Evolutionary conservation across 2,113 vertebrate species (phyloP).

Genomic region (Columbina picui): DNA sequence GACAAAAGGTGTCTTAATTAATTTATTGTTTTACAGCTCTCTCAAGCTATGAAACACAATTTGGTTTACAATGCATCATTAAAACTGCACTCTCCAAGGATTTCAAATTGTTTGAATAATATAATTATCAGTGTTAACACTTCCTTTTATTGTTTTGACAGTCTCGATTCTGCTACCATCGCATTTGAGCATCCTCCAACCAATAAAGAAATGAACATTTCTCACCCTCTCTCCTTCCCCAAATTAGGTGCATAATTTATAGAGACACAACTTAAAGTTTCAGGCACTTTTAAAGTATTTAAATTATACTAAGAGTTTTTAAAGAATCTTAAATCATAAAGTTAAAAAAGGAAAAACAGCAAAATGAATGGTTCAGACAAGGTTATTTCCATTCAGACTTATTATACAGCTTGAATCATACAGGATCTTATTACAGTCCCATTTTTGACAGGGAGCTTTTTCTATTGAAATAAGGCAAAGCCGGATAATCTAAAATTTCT

Average conservation of each 20-base stretch:
- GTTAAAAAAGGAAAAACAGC: background rate
- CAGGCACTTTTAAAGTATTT: background rate
- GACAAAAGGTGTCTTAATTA: slow-evolving; percentile 46
- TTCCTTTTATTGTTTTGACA: slow-evolving; percentile 49
- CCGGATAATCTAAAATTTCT: background rate
- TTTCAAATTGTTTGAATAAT: slow-evolving; percentile 40
- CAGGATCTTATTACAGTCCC: background rate
- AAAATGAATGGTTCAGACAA: rapidly evolving
- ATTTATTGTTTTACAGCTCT: slow-evolving; percentile 45
- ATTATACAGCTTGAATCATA: background rate
- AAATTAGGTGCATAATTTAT: background rate
- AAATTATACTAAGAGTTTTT: background rate
- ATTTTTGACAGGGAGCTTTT: background rate
- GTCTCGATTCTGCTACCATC: background rate
- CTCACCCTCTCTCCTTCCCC: background rate
- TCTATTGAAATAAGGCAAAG: background rate
- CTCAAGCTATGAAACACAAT: slow-evolving; percentile 11
- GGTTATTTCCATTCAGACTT: background rate
- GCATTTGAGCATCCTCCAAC: background rate
- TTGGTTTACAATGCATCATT: slow-evolving; percentile 20
- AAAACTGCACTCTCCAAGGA: slow-evolving; percentile 37
- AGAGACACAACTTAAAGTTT: background rate
- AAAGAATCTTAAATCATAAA: background rate
- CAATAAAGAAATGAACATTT: background rate
- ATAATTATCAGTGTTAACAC: slow-evolving; percentile 14